Evolutionary conservation across 2,113 vertebrate genomes (phyloP).

Genomic region (Dipodomys merriami): DNA sequence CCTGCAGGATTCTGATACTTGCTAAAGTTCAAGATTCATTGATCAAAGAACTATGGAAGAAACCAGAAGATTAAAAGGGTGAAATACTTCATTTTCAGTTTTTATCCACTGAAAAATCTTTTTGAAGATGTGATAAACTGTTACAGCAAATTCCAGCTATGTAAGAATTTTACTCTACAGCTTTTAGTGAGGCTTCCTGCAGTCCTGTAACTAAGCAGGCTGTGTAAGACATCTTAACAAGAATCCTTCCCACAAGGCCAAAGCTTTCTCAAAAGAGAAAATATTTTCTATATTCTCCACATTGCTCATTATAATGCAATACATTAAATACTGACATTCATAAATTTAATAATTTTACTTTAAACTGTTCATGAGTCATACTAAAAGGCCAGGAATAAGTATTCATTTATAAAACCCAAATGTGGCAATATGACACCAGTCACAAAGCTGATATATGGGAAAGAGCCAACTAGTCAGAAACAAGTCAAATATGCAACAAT

Average conservation of each 20-base stretch:
- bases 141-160: not conserved
- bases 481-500: not conserved
- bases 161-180: not conserved
- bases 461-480: not conserved
- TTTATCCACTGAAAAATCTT: not conserved
- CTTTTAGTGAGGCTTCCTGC: not conserved
- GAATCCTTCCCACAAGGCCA: not conserved
- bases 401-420: not conserved
- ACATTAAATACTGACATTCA: not conserved
- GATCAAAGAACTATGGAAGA: slow-evolving; percentile 1
- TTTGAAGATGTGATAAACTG: not conserved
- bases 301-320: not conserved
- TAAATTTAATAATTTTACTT: not conserved
- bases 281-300: not conserved
- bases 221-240: not conserved
- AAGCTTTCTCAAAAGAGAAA: not conserved
- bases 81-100: not conserved
- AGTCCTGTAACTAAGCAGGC: not conserved
- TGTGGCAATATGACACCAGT: not conserved
- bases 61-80: slow-evolving; percentile 1
- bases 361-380: not conserved
- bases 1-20: not conserved
- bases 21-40: not conserved
- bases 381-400: not conserved
- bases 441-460: not conserved